phyloP scores from a whole-genome alignment of 2,113 vertebrate genomes.

The Dipodomys ordii region DNA sequence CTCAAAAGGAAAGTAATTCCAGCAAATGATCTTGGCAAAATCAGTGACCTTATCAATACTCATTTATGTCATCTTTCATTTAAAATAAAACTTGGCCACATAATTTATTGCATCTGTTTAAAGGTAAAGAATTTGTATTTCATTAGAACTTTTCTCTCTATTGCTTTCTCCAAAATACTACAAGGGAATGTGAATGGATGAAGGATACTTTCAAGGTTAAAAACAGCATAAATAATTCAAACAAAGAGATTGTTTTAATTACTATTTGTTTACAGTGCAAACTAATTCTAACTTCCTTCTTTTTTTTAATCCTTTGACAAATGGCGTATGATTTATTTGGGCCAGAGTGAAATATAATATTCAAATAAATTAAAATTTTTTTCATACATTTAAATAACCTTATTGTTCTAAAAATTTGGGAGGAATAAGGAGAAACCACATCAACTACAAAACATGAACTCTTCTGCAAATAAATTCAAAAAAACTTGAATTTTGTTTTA shows the following conservation, averaged over 20 bases:
- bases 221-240: conserved; percentile 45
- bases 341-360: conserved; percentile 35
- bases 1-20: conserved; percentile 13
- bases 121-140: neutral
- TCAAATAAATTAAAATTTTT: conserved; percentile 59
- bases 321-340: conserved; percentile 37
- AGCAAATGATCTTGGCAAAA: conserved; percentile 25
- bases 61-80: conserved; percentile 31
- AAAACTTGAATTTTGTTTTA: conserved; percentile 19
- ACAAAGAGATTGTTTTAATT: conserved; percentile 35
- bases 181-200: neutral
- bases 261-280: conserved; percentile 44
- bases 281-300: conserved; percentile 56
- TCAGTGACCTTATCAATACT: neutral
- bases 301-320: conserved; percentile 50
- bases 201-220: conserved; percentile 10
- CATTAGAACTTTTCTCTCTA: neutral
- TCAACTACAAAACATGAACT: conserved; percentile 51
- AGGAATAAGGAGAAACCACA: neutral
- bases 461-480: conserved; percentile 43
- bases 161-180: conserved; percentile 12
- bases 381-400: conserved; percentile 10
- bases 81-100: conserved; percentile 33
- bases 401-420: conserved; percentile 44
- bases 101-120: neutral